These are phyloP conservation scores for Cheumatopsyche charites DNA, from an alignment of 1,140 invertebrate genomes.

Conservation along the genomic window DNA sequence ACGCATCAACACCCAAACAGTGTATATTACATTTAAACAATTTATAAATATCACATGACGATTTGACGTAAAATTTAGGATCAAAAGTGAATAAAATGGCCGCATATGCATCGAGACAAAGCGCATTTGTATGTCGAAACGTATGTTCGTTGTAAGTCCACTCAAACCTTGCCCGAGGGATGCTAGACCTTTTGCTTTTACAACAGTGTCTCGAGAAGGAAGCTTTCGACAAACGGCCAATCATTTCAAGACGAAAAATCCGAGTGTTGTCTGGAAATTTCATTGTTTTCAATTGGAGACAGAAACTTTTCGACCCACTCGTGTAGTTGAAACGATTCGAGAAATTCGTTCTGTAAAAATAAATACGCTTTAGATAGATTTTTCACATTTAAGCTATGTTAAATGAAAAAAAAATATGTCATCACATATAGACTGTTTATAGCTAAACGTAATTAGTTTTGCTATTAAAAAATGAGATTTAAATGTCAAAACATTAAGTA, in stretches of 20 bases:
- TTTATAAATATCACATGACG: too few relatives aligned
- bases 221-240: slow-evolving; percentile 32
- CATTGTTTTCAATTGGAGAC: slow-evolving; percentile 21
- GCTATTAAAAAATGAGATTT: too few relatives aligned
- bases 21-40: too few relatives aligned
- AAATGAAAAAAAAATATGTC: too few relatives aligned
- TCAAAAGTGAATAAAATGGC: too few relatives aligned
- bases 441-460: too few relatives aligned
- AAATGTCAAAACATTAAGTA: too few relatives aligned
- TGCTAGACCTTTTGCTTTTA: background rate
- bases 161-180: slow-evolving; percentile 13
- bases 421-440: too few relatives aligned
- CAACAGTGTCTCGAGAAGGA: background rate
- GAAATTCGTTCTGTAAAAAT: too few relatives aligned
- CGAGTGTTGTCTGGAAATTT: slow-evolving; percentile 29
- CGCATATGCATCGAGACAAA: background rate
- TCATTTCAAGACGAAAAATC: slow-evolving; percentile 33
- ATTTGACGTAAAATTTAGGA: too few relatives aligned
- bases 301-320: slow-evolving; percentile 40
- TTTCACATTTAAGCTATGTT: too few relatives aligned
- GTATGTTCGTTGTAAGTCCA: slow-evolving; percentile 3
- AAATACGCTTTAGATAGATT: too few relatives aligned
- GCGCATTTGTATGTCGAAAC: background rate
- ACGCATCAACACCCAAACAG: background rate
- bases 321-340: slow-evolving; percentile 5